Evolutionary conservation across 2,888 invertebrate species (phyloP).

Genomic region (Lasioglossum morio): DNA sequence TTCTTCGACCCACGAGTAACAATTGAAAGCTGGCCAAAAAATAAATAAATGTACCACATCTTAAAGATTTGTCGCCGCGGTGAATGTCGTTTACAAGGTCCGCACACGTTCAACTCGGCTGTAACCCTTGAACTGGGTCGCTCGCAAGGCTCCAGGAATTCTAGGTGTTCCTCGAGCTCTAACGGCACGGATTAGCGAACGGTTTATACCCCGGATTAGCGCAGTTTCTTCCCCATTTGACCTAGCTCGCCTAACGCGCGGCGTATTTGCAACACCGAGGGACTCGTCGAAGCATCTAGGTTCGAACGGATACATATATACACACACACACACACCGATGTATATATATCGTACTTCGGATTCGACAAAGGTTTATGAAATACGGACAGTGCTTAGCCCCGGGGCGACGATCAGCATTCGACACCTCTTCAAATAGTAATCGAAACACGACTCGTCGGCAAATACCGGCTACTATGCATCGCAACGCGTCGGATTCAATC

Average conservation of each 20-base stretch:
- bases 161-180: background rate
- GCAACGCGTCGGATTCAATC: background rate
- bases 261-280: background rate
- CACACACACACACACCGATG: background rate
- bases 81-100: background rate
- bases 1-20: background rate
- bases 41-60: background rate
- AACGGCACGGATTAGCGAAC: conserved; percentile 11
- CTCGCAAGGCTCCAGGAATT: background rate
- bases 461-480: conserved; percentile 2
- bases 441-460: conserved; percentile 26
- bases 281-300: background rate
- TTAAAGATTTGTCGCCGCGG: background rate
- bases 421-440: conserved; percentile 23
- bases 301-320: background rate
- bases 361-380: conserved; percentile 21
- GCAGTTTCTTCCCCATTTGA: conserved; percentile 28
- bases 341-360: background rate
- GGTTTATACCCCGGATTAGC: conserved; percentile 6
- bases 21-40: background rate
- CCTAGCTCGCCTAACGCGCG: conserved; percentile 1
- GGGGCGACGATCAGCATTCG: conserved; percentile 15
- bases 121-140: background rate
- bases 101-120: background rate
- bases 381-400: background rate